These are phyloP conservation scores for Gallinago nigripennis DNA, from an alignment of 2,797 vertebrate genomes.

Conservation along the genomic window DNA sequence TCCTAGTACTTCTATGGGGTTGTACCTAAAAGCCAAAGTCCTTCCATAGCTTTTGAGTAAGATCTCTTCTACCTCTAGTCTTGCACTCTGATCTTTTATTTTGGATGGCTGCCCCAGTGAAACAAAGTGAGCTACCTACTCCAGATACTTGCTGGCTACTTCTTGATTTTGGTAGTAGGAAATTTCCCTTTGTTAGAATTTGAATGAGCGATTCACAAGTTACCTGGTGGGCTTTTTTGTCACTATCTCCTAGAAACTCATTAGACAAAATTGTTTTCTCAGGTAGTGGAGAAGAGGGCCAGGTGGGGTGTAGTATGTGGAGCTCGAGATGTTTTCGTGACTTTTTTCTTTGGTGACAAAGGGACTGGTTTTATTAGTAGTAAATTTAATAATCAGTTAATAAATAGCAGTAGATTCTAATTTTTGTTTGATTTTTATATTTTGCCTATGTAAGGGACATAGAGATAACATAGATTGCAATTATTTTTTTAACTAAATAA, in stretches of 20 bases:
- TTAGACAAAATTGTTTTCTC: not conserved
- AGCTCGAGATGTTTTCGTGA: not conserved
- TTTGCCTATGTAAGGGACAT: not conserved
- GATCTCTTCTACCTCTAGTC: rapidly evolving
- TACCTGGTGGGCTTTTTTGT: rapidly evolving
- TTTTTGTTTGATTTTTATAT: not conserved
- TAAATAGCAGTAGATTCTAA: not conserved
- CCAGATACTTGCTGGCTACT: not conserved
- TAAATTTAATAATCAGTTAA: no score
- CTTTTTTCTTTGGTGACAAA: not conserved
- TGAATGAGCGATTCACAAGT: not conserved
- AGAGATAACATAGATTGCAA: not conserved
- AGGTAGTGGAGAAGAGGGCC: not conserved
- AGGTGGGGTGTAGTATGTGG: not conserved
- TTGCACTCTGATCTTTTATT: not conserved
- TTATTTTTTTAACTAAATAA: not conserved
- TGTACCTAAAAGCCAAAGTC: not conserved
- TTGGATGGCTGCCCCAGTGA: not conserved
- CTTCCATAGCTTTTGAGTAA: rapidly evolving
- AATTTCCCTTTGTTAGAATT: not conserved
- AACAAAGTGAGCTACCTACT: not conserved
- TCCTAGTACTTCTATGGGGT: not conserved
- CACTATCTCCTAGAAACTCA: not conserved
- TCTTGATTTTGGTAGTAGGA: not conserved
- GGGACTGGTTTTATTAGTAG: not conserved